Percentiles rank a stretch among this genome's conserved stretches.
These are phyloP conservation scores for Cydia amplana DNA, from an alignment of 1,140 invertebrate species.

Conservation along the genomic window DNA sequence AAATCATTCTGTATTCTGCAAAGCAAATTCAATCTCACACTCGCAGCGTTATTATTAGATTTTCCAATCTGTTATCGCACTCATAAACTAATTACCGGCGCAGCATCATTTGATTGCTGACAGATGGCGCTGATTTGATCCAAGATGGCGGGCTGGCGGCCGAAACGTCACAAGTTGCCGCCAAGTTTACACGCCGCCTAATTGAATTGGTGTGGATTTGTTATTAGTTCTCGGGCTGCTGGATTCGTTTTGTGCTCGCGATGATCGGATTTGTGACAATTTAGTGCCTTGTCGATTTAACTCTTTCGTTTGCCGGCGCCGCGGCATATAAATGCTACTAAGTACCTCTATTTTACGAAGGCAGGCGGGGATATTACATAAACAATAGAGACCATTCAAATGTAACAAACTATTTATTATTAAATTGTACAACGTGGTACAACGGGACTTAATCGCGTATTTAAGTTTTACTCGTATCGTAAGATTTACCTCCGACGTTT, in stretches of 20 bases:
- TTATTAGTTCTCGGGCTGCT: conserved; percentile 53
- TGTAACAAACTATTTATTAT: too few species aligned
- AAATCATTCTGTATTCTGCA: too few species aligned
- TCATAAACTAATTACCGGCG: conserved; percentile 68
- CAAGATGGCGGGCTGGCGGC: conserved; percentile 58
- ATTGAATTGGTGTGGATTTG: conserved; percentile 71
- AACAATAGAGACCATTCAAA: too few species aligned
- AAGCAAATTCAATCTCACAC: neutral
- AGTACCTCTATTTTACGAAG: neutral
- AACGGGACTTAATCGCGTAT: too few species aligned
- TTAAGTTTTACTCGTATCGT: too few species aligned
- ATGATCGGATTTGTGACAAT: conserved; percentile 24
- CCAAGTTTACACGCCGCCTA: conserved; percentile 60
- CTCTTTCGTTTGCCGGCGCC: neutral
- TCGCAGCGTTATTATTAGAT: conserved; percentile 43
- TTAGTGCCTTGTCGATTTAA: conserved; percentile 13
- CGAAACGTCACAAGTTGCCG: conserved; percentile 46
- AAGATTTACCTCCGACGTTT: too few species aligned
- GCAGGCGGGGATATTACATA: too few species aligned
- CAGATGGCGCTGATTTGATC: conserved; percentile 71
- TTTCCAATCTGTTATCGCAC: conserved; percentile 47
- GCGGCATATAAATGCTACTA: neutral
- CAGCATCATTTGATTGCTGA: conserved; percentile 72
- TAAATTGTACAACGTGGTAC: too few species aligned
- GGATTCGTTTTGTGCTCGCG: conserved; percentile 40